Evolutionary conservation across 2,888 invertebrate species (phyloP).

Genomic region (Hemaris fuciformis): DNA sequence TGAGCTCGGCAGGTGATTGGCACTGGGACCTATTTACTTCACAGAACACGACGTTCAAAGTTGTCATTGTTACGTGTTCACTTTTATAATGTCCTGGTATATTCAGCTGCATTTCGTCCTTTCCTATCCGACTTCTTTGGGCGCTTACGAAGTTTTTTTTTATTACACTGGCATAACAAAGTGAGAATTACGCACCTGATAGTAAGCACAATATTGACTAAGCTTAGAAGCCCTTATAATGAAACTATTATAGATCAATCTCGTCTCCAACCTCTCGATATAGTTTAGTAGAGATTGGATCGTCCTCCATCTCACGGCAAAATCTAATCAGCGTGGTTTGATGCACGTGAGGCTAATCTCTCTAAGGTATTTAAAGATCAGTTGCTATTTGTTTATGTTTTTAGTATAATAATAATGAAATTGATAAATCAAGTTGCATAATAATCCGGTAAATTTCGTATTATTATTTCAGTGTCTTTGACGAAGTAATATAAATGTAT

Average conservation of each 20-base stretch:
- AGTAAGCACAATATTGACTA: neutral
- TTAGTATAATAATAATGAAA: too few relatives aligned
- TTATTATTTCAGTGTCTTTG: too few relatives aligned
- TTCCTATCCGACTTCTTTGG: too few relatives aligned
- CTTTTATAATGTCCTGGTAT: neutral
- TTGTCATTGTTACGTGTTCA: neutral
- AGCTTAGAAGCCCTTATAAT: neutral
- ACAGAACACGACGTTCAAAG: neutral
- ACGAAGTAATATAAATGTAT: too few relatives aligned
- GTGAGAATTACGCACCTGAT: too few relatives aligned
- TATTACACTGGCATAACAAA: too few relatives aligned
- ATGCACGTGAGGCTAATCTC: neutral
- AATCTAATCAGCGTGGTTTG: neutral
- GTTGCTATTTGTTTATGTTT: neutral
- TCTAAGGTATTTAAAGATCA: neutral
- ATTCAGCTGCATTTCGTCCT: neutral
- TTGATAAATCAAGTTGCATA: too few relatives aligned
- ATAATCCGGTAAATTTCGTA: too few relatives aligned
- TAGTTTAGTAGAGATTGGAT: neutral
- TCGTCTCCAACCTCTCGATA: neutral
- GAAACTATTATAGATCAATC: neutral
- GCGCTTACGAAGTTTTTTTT: too few relatives aligned
- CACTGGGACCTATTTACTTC: neutral
- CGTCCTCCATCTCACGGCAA: neutral
- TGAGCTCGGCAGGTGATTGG: slow-evolving; percentile 11